A percentile compares a stretch with the other conserved stretches of the same genome.
Conservation (phyloP, 2,113 vertebrate genomes). For the Trematocara zebra region DNA sequence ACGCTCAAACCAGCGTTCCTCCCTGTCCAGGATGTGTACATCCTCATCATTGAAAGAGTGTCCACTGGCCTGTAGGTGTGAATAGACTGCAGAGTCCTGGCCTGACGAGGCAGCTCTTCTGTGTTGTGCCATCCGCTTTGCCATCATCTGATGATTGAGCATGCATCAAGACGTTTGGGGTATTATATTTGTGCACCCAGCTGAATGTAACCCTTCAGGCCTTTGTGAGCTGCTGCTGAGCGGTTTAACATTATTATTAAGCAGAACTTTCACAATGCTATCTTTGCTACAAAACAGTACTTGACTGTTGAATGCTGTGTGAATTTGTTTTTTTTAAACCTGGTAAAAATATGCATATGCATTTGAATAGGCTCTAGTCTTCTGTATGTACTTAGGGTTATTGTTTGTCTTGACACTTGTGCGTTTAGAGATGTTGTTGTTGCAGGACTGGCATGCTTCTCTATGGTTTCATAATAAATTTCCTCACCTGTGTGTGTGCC, state of each 20-base stretch:
- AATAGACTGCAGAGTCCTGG: background rate
- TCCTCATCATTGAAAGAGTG: background rate
- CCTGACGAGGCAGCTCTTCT: accelerated
- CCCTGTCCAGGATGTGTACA: background rate
- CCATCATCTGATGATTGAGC: background rate
- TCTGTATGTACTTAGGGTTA: background rate
- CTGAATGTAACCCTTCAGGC: background rate
- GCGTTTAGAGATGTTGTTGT: background rate
- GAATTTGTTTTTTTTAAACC: background rate
- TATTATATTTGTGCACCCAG: background rate
- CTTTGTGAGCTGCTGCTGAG: background rate
- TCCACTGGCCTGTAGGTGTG: background rate
- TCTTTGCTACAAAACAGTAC: background rate
- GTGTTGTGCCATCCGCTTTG: accelerated
- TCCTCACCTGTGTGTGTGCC: background rate
- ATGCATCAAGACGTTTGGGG: no score
- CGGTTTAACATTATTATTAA: background rate
- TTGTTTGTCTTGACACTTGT: background rate
- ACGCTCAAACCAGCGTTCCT: background rate
- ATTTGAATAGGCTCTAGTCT: background rate
- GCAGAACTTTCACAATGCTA: background rate
- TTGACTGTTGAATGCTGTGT: background rate
- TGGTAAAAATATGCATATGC: background rate
- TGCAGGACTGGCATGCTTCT: background rate
- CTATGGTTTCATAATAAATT: background rate